phyloP scores from a whole-genome alignment of 2,113 vertebrate genomes.

The Salvelinus namaycush region DNA sequence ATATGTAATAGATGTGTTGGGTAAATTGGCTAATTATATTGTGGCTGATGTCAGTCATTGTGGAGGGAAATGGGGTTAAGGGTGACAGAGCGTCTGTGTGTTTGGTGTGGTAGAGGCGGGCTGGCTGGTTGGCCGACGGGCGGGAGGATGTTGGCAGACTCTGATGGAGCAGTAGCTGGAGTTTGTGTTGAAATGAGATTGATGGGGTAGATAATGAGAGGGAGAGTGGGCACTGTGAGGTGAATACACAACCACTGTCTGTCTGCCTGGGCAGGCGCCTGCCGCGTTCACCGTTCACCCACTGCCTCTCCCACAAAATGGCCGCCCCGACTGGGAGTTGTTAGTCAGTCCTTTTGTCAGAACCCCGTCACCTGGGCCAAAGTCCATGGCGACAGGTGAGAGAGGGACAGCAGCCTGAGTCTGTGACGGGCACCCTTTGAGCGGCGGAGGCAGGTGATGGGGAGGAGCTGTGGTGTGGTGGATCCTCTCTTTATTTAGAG shows the following conservation, averaged over 20 bases:
- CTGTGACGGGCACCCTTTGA: neutral
- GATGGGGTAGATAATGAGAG: neutral
- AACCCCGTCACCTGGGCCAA: neutral
- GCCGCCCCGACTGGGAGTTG: neutral
- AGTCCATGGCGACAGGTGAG: neutral
- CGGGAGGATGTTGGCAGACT: neutral
- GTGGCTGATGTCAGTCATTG: neutral
- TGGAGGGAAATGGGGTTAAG: neutral
- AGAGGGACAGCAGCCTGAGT: neutral
- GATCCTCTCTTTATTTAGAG: neutral
- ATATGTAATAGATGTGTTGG: neutral
- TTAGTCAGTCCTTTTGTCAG: neutral
- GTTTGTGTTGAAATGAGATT: neutral
- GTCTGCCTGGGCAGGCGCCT: neutral
- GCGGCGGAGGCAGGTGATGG: neutral
- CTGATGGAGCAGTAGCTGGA: no score
- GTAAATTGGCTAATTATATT: constrained; percentile 4
- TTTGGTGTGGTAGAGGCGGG: neutral
- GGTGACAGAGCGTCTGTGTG: neutral
- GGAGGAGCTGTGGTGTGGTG: neutral
- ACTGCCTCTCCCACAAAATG: neutral
- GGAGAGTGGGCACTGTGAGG: neutral
- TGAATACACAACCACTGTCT: neutral
- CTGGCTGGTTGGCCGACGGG: neutral
- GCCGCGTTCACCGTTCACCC: neutral